Evolutionary conservation across 2,113 vertebrate genomes (phyloP).

Genomic region (Gopherus evgoodei): DNA sequence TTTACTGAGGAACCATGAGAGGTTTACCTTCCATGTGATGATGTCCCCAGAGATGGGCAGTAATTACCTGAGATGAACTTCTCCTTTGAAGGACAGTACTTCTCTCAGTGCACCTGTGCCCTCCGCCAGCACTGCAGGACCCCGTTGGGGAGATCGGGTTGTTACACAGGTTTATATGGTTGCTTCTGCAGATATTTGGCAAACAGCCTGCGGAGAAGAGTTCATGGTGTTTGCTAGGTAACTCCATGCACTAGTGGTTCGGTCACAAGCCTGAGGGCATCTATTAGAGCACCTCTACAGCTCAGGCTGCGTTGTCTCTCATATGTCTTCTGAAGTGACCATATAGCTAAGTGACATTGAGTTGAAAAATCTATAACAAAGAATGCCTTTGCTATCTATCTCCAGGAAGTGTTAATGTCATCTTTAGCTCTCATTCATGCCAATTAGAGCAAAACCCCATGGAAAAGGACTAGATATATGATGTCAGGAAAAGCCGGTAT

Average conservation of each 20-base stretch:
- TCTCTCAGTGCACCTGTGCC: background rate
- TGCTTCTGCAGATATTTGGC: background rate
- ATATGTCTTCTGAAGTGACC: background rate
- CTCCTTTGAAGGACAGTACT: background rate
- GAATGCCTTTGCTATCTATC: background rate
- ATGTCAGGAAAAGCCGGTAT: background rate
- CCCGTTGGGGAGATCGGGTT: rapidly evolving
- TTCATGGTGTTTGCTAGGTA: background rate
- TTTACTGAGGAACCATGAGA: background rate
- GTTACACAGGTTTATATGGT: background rate
- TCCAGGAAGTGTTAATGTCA: background rate
- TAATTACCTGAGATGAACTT: background rate
- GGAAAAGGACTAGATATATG: background rate
- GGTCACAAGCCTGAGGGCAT: background rate
- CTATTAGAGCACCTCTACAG: background rate
- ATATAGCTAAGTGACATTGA: background rate
- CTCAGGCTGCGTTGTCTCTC: background rate
- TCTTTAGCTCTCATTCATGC: background rate
- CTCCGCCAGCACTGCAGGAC: background rate
- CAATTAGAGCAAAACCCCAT: background rate
- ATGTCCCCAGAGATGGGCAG: rapidly evolving
- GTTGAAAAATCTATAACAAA: background rate
- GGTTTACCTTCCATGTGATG: background rate
- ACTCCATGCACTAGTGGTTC: background rate
- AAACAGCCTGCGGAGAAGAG: background rate